Percentiles rank a stretch among this genome's conserved stretches.
Conservation (phyloP, 2,797 vertebrate species). For the Lophura swinhoii region DNA sequence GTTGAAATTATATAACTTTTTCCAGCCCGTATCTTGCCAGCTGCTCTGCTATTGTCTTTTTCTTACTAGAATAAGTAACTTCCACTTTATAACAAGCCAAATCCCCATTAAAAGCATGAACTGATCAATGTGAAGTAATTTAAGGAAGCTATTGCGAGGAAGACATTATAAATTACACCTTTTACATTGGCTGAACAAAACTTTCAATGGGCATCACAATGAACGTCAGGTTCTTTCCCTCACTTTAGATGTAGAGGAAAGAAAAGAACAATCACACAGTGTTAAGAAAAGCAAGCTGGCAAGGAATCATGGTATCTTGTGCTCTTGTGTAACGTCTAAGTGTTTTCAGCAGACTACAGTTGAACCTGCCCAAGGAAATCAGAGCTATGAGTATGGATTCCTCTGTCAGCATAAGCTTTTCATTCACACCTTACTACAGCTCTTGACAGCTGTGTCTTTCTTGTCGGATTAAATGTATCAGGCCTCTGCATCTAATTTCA, state of each 20-base stretch:
- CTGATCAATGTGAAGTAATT: not conserved
- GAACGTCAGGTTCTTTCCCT: not conserved
- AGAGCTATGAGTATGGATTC: constrained; percentile 42
- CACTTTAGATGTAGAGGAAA: not conserved
- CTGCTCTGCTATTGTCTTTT: not conserved
- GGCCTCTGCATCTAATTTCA: constrained; percentile 26
- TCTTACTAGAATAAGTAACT: not conserved
- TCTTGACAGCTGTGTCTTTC: constrained; percentile 70
- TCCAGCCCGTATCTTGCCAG: not conserved
- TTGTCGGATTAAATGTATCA: constrained; percentile 75
- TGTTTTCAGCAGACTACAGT: constrained; percentile 26
- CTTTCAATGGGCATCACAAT: not conserved
- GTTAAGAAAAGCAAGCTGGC: constrained; percentile 25
- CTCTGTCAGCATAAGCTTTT: constrained; percentile 74
- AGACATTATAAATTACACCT: not conserved
- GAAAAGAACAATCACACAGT: constrained; percentile 17
- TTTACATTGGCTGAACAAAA: constrained; percentile 7
- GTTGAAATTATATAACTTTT: not conserved
- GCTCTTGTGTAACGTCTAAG: constrained; percentile 30
- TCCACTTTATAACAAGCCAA: not conserved
- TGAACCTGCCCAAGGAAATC: constrained; percentile 69
- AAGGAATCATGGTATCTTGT: not conserved
- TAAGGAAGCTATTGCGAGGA: not conserved
- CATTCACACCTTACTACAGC: constrained; percentile 74
- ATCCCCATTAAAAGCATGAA: not conserved